Conservation (phyloP, 2,888 invertebrate species). For the Deroplatys truncata region DNA sequence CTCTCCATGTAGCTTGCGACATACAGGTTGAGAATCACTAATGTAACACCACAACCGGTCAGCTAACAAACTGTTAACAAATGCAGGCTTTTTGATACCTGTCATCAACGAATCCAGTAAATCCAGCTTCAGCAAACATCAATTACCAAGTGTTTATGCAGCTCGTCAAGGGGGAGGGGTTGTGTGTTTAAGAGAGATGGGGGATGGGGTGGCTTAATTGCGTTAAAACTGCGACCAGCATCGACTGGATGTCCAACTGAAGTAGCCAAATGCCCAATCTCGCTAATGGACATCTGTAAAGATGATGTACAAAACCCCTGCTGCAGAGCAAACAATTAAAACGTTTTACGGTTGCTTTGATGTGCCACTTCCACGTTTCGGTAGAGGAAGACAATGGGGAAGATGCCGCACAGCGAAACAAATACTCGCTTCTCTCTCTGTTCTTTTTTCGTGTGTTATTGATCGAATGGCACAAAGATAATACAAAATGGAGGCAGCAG, state of each 20-base stretch:
- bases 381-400: neutral
- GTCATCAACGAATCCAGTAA: neutral
- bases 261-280: neutral
- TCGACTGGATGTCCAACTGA: neutral
- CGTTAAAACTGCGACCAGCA: neutral
- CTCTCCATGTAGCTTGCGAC: no score
- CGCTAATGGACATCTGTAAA: neutral
- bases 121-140: neutral
- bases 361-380: neutral
- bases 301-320: neutral
- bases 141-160: neutral
- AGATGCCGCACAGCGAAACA: neutral
- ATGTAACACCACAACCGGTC: neutral
- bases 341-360: neutral
- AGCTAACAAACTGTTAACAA: neutral
- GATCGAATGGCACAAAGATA: no score
- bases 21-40: neutral
- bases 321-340: neutral
- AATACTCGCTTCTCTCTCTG: no score
- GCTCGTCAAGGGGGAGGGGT: neutral
- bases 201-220: neutral
- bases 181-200: neutral
- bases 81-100: neutral
- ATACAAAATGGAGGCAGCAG: no score
- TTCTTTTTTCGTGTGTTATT: no score